These are phyloP conservation scores for Corythaeola cristata DNA, from an alignment of 2,113 vertebrate species.

Conservation along the genomic window DNA sequence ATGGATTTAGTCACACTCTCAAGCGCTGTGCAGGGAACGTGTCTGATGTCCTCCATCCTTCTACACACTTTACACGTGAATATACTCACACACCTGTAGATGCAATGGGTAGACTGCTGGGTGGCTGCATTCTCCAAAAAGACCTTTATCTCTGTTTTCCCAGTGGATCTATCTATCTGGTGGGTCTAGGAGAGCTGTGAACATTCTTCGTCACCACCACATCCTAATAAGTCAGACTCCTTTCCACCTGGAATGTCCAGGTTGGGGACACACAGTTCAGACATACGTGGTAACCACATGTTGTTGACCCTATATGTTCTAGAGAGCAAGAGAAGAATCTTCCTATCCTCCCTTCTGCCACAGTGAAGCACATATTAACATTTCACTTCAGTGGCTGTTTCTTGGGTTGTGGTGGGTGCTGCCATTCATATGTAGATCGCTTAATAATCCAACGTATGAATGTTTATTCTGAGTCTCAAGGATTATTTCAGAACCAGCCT, in stretches of 20 bases:
- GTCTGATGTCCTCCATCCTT: too few species aligned
- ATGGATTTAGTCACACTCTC: background rate
- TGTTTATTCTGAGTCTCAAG: background rate
- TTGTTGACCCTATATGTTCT: rapidly evolving
- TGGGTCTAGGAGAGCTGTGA: background rate
- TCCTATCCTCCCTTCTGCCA: background rate
- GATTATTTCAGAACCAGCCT: background rate
- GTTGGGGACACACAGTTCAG: too few species aligned
- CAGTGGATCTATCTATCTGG: background rate
- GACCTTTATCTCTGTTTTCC: background rate
- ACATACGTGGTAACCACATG: background rate
- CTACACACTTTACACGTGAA: background rate
- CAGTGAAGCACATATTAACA: background rate
- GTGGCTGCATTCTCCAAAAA: background rate
- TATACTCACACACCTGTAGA: background rate
- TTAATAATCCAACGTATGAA: background rate
- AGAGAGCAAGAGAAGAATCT: background rate
- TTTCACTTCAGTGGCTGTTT: background rate
- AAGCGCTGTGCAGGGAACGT: background rate
- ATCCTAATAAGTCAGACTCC: background rate
- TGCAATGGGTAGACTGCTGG: rapidly evolving
- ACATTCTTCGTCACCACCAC: background rate
- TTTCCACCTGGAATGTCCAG: background rate
- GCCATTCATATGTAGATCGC: background rate
- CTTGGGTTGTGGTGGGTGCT: background rate